Percentiles rank a stretch among this genome's conserved stretches.
Conservation (phyloP, 2,888 invertebrate species). For the Plebejus argus region DNA sequence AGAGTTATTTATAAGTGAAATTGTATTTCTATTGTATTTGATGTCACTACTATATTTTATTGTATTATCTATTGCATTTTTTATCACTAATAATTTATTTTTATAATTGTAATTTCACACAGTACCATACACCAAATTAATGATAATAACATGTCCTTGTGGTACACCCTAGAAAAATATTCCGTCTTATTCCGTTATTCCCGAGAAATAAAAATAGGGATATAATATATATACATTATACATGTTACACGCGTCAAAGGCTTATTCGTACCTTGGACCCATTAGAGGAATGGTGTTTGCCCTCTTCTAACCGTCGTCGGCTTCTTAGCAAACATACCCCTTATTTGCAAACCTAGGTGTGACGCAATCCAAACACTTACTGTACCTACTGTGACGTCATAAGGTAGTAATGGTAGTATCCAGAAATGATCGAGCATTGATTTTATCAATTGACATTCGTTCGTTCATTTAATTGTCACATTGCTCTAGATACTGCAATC, state of each 20-base stretch:
- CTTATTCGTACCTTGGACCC: background rate
- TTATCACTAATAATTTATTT: too few relatives aligned
- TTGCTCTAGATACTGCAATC: slow-evolving; percentile 10
- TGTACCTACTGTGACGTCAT: slow-evolving; percentile 1
- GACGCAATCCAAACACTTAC: slow-evolving; percentile 19
- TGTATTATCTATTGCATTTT: background rate
- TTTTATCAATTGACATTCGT: slow-evolving; percentile 24
- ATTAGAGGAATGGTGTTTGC: background rate
- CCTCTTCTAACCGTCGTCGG: background rate
- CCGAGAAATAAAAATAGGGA: background rate
- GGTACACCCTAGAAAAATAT: background rate
- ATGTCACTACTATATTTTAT: background rate
- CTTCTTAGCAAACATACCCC: background rate
- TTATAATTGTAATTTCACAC: background rate
- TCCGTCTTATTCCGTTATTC: background rate
- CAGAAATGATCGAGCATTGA: background rate
- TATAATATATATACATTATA: background rate
- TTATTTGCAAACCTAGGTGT: slow-evolving; percentile 21
- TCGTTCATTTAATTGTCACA: slow-evolving; percentile 17
- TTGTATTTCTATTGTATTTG: background rate
- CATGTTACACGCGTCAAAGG: background rate
- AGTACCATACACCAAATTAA: background rate
- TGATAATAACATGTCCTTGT: background rate
- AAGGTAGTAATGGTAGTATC: background rate
- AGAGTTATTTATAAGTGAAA: background rate